phyloP scores from a whole-genome alignment of 2,797 vertebrate species.

The Malurus splendens region DNA sequence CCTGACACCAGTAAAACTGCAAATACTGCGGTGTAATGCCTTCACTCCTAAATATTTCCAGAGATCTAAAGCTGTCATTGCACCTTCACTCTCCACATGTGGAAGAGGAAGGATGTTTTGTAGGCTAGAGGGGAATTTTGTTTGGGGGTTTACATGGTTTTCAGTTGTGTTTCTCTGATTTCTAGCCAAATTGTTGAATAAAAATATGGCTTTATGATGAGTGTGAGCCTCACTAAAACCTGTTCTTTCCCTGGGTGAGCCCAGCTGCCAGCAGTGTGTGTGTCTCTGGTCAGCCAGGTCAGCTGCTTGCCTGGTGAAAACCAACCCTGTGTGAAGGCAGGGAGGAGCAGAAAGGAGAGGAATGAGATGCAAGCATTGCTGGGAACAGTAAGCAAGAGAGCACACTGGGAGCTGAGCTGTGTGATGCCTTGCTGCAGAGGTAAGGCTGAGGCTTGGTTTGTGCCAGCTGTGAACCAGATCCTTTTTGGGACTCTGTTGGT shows the following conservation, averaged over 20 bases:
- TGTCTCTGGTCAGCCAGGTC: not conserved
- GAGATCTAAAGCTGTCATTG: not conserved
- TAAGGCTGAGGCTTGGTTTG: not conserved
- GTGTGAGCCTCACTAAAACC: not conserved
- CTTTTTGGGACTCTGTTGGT: not conserved
- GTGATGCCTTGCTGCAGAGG: not conserved
- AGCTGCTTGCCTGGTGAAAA: not conserved
- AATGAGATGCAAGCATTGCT: accelerated
- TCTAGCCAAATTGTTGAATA: not conserved
- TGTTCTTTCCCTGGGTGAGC: accelerated
- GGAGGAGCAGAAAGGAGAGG: not conserved
- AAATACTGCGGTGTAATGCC: not conserved
- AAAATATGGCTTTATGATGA: accelerated
- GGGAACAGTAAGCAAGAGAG: not conserved
- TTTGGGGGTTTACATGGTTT: not conserved
- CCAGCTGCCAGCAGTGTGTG: not conserved
- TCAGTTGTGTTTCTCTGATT: not conserved
- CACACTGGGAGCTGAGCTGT: not conserved
- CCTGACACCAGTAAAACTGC: not conserved
- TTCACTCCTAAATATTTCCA: not conserved
- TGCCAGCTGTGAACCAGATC: not conserved
- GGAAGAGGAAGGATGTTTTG: not conserved
- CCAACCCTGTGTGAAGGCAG: not conserved
- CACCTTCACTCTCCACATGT: not conserved
- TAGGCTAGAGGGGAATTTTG: not conserved